phyloP scores from a whole-genome alignment of 1,140 invertebrate genomes.

The Leptopilina clavipes region DNA sequence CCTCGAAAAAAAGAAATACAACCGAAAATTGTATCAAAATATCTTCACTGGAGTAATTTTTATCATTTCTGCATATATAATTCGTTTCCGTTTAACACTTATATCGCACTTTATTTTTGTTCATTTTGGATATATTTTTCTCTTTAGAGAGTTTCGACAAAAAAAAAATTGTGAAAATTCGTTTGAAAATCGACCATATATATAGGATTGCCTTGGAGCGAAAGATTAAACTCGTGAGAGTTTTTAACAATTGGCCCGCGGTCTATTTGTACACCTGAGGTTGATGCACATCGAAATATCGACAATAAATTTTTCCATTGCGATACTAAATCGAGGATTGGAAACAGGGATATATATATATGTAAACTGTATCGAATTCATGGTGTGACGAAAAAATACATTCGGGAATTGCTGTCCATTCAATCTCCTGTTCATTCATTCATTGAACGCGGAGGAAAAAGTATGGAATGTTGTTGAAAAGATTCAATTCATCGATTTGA shows the following conservation, averaged over 20 bases:
- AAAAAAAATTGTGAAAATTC: background rate
- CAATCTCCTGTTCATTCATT: slow-evolving; percentile 17
- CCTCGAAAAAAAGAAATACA: background rate
- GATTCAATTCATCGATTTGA: slow-evolving; percentile 1
- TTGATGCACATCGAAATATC: slow-evolving; percentile 43
- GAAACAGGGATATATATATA: background rate
- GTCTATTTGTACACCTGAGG: slow-evolving; percentile 73
- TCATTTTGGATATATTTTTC: background rate
- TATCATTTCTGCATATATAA: no score
- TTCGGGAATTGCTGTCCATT: slow-evolving; percentile 13
- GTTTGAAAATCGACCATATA: slow-evolving; percentile 43
- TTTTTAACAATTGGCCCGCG: slow-evolving; percentile 66
- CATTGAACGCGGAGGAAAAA: background rate
- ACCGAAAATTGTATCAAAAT: no score
- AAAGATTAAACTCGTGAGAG: slow-evolving; percentile 69
- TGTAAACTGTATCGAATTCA: slow-evolving; percentile 41
- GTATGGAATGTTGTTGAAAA: background rate
- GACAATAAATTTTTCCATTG: slow-evolving; percentile 4
- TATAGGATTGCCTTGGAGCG: slow-evolving; percentile 60
- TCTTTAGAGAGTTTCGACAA: background rate
- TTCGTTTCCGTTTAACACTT: no score
- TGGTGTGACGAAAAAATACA: slow-evolving; percentile 11
- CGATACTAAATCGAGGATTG: background rate
- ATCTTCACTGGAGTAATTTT: no score
- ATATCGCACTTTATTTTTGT: background rate